Evolutionary conservation across 2,888 invertebrate genomes (phyloP).

Genomic region (Paralinhomoeus sp.): DNA sequence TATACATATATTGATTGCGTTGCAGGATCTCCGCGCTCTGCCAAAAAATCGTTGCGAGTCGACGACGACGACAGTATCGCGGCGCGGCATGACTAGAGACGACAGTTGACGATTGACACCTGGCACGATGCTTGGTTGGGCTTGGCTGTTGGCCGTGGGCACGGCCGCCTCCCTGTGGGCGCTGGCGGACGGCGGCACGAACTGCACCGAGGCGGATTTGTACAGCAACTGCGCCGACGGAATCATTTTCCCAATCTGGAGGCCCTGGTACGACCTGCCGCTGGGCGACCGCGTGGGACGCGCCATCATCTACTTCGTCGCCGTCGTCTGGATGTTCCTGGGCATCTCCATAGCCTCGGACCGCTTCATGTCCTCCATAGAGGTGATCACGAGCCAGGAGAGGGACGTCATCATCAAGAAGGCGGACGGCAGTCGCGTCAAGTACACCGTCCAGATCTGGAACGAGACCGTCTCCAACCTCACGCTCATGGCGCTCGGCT

Average conservation of each 20-base stretch:
- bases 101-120: too few relatives aligned
- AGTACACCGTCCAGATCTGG: conserved; percentile 81
- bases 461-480: conserved; percentile 97
- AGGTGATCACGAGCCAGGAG: conserved; percentile 28
- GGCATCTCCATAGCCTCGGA: conserved; percentile 97
- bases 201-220: neutral
- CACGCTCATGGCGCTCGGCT: conserved; percentile 86
- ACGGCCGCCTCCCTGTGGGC: too few relatives aligned
- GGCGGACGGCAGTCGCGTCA: conserved; percentile 61
- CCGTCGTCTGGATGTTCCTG: conserved; percentile 78
- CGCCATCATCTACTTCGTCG: conserved; percentile 66
- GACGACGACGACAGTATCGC: too few relatives aligned
- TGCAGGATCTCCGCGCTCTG: too few relatives aligned
- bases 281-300: conserved; percentile 51
- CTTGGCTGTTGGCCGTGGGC: too few relatives aligned
- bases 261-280: conserved; percentile 38
- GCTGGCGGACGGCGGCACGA: too few relatives aligned
- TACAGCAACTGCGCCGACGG: conserved; percentile 48
- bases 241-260: conserved; percentile 65
- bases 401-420: conserved; percentile 73
- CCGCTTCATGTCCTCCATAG: conserved; percentile 96
- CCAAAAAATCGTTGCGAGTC: too few relatives aligned
- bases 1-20: too few relatives aligned
- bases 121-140: too few relatives aligned
- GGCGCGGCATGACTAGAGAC: too few relatives aligned